These are phyloP conservation scores for Fopius arisanus DNA, from an alignment of 1,140 invertebrate genomes.

Conservation along the genomic window DNA sequence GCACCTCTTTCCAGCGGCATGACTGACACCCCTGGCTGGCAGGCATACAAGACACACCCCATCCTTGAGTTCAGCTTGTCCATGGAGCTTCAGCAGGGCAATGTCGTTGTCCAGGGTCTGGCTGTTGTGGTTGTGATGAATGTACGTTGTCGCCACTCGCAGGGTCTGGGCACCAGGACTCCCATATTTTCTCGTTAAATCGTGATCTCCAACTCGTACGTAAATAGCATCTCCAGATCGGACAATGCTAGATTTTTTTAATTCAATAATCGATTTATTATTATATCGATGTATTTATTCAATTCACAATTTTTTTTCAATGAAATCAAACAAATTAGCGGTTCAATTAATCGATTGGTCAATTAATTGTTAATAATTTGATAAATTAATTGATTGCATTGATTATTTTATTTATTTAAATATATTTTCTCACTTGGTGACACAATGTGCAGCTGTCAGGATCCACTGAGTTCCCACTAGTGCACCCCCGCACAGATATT, in stretches of 20 bases:
- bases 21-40: conserved; percentile 83
- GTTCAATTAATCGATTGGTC: too few relatives aligned
- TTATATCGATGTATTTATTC: background rate
- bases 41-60: conserved; percentile 88
- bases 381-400: too few relatives aligned
- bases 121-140: conserved; percentile 96
- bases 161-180: conserved; percentile 89
- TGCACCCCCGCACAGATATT: conserved; percentile 95
- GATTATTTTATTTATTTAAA: too few relatives aligned
- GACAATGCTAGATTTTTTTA: conserved; percentile 75
- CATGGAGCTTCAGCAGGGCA: conserved; percentile 89
- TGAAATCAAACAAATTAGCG: too few relatives aligned
- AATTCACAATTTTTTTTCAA: background rate
- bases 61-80: conserved; percentile 87
- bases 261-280: background rate
- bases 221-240: conserved; percentile 89
- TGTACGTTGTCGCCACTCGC: conserved; percentile 89
- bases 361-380: background rate
- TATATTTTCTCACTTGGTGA: conserved; percentile 93
- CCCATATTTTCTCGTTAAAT: conserved; percentile 85
- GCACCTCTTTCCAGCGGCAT: conserved; percentile 86
- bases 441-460: conserved; percentile 93
- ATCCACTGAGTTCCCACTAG: conserved; percentile 95
- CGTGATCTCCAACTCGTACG: conserved; percentile 92
- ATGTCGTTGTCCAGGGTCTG: conserved; percentile 97